Base-by-base conservation (phyloP, 2,888 invertebrate species). In the Tubulanus polymorphus region DNA sequence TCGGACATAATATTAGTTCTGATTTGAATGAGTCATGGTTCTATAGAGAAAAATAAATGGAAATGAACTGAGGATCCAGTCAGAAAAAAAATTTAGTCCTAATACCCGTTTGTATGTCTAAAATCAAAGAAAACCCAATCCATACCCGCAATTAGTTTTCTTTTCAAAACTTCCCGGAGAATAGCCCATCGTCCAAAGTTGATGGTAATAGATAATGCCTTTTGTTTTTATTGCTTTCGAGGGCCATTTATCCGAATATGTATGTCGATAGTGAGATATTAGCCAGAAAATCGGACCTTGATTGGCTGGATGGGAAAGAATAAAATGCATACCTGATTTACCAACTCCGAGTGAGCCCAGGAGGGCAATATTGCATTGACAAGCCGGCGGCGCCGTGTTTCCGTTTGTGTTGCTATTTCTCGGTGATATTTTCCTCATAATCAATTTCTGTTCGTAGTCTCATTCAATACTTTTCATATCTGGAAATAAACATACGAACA, bases 271-370 rank as follows among this genome's bases (percentile, higher is more conserved):
- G 10, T 32, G 10, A 32, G 35, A 32, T 32, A 12, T 32, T 32
- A 32, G 35, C 10, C n/a, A 20, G 2, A 28, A 48, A 26, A 48
- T 15, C 37, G 3, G 37, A 18, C n/a, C 37, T 18, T 18, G 37
- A 37, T 37, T n/a, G 20, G 5, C 37, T 15, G 5, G 5, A 8
- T 15, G 18, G 23, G 15, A 32, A n/a, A 35, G 30, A 45, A 29
- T 18, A 25, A n/a, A 5, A 3, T 10, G 49, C 79, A 82, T 79
- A 89, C 90, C 90, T 67, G 90, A 88, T 80, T 91, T 91, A 12
- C 90, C 90, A 51, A 90, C 88, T 47, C 89, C 90, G 25, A 87
- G 85, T 70, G 89, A 89, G 2, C 90, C 90, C 29, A 91, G 79
- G 5, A 91, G 52, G 32, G 66, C 70, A 15, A 72, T 65, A 51